Evolutionary conservation across 2,113 vertebrate genomes (phyloP).

Genomic region (Gopherus flavomarginatus): DNA sequence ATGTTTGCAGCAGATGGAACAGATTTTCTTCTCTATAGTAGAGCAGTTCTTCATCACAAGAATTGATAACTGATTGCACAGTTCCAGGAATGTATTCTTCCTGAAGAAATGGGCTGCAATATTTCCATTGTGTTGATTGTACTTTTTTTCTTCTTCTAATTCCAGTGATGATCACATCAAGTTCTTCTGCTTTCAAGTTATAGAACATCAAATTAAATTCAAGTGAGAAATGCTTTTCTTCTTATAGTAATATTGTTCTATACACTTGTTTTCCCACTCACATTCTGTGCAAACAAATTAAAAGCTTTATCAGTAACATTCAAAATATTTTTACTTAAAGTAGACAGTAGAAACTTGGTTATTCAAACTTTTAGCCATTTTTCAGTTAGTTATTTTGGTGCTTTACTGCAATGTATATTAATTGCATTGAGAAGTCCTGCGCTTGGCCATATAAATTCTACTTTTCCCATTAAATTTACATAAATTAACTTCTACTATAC

Average conservation of each 20-base stretch:
- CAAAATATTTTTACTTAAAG: background rate
- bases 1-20: background rate
- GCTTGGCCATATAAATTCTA: background rate
- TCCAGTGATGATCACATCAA: slow-evolving; percentile 96
- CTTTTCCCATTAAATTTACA: background rate
- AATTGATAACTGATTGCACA: background rate
- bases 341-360: background rate
- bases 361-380: background rate
- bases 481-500: background rate
- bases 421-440: background rate
- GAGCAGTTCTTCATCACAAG: background rate
- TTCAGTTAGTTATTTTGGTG: background rate
- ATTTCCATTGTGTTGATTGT: slow-evolving; percentile 16
- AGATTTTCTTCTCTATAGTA: background rate
- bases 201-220: slow-evolving; percentile 97
- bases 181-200: slow-evolving; percentile 99
- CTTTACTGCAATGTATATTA: background rate
- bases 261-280: background rate
- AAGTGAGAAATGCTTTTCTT: slow-evolving; percentile 83
- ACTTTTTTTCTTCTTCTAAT: slow-evolving; percentile 49
- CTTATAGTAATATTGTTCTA: background rate
- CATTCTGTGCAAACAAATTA: background rate
- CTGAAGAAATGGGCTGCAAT: background rate
- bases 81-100: background rate
- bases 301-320: background rate